phyloP scores from a whole-genome alignment of 1,140 invertebrate species.

The Littorina saxatilis region DNA sequence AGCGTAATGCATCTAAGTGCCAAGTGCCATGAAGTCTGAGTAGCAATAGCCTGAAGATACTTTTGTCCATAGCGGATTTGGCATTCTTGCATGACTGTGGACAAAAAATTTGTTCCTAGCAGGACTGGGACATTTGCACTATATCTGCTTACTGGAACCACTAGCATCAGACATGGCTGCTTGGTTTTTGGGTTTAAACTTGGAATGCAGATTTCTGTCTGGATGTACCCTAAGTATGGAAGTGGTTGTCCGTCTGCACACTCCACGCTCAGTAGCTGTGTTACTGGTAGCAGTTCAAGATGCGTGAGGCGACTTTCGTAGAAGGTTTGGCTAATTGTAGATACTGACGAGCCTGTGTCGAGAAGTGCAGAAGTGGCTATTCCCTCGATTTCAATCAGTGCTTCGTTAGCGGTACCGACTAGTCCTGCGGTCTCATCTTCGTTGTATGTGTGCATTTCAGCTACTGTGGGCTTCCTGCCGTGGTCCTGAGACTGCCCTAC shows the following conservation, averaged over 20 bases:
- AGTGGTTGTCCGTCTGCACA: constrained; percentile 47
- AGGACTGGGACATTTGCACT: not conserved
- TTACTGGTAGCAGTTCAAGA: constrained; percentile 15
- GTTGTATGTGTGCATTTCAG: not conserved
- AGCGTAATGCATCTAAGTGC: not conserved
- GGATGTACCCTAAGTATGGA: constrained; percentile 48
- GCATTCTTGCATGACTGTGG: constrained; percentile 14
- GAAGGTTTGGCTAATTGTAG: constrained; percentile 32
- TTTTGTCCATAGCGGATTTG: constrained; percentile 32
- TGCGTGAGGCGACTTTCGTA: constrained; percentile 13
- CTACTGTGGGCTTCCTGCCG: not conserved
- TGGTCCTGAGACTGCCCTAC: not conserved
- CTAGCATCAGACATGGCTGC: not conserved
- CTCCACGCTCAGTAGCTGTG: constrained; percentile 38
- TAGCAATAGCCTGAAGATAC: constrained; percentile 42
- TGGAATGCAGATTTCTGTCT: not conserved
- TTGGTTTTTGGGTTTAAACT: not conserved
- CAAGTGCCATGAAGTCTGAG: constrained; percentile 34
- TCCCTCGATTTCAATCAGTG: constrained; percentile 19
- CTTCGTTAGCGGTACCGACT: constrained; percentile 13
- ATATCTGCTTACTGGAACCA: not conserved
- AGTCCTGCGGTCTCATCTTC: not conserved
- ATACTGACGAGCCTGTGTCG: constrained; percentile 40
- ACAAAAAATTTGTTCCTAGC: constrained; percentile 44
- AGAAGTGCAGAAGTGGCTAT: constrained; percentile 19